A percentile compares a stretch with the other conserved stretches of the same genome.
Evolutionary conservation across 2,797 vertebrate species (phyloP).

Genomic region (Gallirallus australis): DNA sequence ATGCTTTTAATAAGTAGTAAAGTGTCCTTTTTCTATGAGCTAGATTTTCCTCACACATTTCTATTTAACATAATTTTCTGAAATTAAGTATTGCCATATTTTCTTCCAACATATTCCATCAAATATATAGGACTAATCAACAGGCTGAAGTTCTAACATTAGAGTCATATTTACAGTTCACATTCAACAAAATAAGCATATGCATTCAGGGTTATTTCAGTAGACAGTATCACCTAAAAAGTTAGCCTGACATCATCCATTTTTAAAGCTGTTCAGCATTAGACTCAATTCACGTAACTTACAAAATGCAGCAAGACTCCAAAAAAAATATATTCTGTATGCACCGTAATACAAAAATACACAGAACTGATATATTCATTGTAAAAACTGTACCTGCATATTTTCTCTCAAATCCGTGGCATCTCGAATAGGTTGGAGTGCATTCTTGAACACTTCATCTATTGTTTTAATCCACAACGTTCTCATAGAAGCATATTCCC

Average conservation of each 20-base stretch:
- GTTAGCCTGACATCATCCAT: not conserved
- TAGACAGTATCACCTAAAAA: not conserved
- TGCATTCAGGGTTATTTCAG: not conserved
- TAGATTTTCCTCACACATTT: not conserved
- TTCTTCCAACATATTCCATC: not conserved
- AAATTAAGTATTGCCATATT: not conserved
- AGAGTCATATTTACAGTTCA: not conserved
- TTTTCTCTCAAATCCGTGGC: conserved; percentile 97
- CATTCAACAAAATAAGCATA: not conserved
- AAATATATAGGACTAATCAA: not conserved
- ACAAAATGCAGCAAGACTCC: not conserved
- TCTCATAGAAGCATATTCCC: conserved; percentile 96
- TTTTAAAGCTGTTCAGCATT: not conserved
- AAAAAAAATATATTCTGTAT: not conserved
- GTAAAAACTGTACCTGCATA: conserved; percentile 90
- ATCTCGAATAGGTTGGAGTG: conserved; percentile 90
- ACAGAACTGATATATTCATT: not conserved
- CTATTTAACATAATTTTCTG: not conserved
- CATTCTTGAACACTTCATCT: conserved; percentile 98
- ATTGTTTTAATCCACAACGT: conserved; percentile 92
- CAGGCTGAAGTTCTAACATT: not conserved
- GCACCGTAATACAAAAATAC: not conserved
- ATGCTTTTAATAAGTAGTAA: not conserved
- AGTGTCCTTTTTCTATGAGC: not conserved
- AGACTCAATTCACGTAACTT: not conserved